phyloP scores from a whole-genome alignment of 2,888 invertebrate genomes.

The Ephialtes manifestator region DNA sequence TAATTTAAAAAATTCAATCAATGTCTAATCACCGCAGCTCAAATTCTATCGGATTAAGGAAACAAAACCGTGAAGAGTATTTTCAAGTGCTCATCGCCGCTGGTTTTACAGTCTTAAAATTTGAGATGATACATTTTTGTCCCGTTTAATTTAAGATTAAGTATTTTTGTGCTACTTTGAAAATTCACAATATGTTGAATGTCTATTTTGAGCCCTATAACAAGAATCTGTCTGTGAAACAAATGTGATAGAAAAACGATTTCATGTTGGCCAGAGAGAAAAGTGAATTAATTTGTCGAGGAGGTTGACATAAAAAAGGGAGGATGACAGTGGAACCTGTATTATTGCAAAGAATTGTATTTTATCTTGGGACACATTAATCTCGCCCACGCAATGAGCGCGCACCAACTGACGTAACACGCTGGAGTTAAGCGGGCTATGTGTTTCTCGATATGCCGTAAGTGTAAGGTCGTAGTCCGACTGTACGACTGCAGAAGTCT shows the following conservation, averaged over 20 bases:
- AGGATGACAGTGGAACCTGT: constrained; percentile 8
- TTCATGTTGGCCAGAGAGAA: neutral
- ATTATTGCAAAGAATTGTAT: constrained; percentile 64
- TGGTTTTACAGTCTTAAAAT: neutral
- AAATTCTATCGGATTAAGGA: too few relatives aligned
- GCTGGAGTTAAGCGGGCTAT: constrained; percentile 39
- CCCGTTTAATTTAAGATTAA: neutral
- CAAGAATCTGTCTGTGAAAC: neutral
- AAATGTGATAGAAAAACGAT: neutral
- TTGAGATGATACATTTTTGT: neutral
- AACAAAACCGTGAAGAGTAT: too few relatives aligned
- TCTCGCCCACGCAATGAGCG: constrained; percentile 62
- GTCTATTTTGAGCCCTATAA: neutral
- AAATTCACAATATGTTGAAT: neutral
- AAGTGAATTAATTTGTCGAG: constrained; percentile 17
- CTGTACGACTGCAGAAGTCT: constrained; percentile 18
- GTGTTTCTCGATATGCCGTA: constrained; percentile 29
- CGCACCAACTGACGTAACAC: constrained; percentile 55
- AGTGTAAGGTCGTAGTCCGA: constrained; percentile 55
- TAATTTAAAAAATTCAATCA: too few relatives aligned
- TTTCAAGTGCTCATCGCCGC: neutral
- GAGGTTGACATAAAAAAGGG: neutral
- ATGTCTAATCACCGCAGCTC: too few relatives aligned
- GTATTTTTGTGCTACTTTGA: neutral
- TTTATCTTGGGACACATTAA: constrained; percentile 65